These are phyloP conservation scores for Ornithoptera alexandrae DNA, from an alignment of 2,888 invertebrate genomes.

Conservation along the genomic window DNA sequence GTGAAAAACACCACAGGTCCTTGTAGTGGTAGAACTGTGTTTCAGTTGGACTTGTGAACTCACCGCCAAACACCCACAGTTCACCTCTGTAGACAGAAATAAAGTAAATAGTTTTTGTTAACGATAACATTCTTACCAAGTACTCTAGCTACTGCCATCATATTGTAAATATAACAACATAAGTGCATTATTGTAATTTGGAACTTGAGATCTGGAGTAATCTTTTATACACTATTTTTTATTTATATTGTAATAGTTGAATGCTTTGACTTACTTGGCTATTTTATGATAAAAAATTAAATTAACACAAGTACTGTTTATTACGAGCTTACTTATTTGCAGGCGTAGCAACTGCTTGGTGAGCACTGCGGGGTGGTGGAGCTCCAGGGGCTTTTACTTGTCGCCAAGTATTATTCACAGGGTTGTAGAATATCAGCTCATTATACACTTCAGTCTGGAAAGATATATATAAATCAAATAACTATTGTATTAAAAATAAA, in stretches of 20 bases:
- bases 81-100: constrained; percentile 56
- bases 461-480: not conserved
- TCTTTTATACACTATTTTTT: too few species aligned
- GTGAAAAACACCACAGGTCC: constrained; percentile 92
- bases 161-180: too few species aligned
- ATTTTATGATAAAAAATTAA: too few species aligned
- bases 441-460: constrained; percentile 91
- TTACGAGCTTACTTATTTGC: constrained; percentile 76
- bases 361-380: constrained; percentile 93
- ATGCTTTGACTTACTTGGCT: too few species aligned
- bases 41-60: constrained; percentile 93
- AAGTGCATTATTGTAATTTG: too few species aligned
- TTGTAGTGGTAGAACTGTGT: constrained; percentile 96
- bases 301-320: too few species aligned
- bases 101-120: not conserved
- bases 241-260: too few species aligned
- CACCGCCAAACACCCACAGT: constrained; percentile 92
- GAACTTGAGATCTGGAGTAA: too few species aligned
- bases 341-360: constrained; percentile 89
- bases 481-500: too few species aligned
- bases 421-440: constrained; percentile 91
- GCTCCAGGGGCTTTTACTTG: constrained; percentile 89
- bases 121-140: too few species aligned
- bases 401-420: constrained; percentile 88
- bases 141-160: too few species aligned